Percentiles rank a stretch among this genome's conserved stretches.
Conservation (phyloP, 2,888 invertebrate genomes). For the Agrochola lychnidis region DNA sequence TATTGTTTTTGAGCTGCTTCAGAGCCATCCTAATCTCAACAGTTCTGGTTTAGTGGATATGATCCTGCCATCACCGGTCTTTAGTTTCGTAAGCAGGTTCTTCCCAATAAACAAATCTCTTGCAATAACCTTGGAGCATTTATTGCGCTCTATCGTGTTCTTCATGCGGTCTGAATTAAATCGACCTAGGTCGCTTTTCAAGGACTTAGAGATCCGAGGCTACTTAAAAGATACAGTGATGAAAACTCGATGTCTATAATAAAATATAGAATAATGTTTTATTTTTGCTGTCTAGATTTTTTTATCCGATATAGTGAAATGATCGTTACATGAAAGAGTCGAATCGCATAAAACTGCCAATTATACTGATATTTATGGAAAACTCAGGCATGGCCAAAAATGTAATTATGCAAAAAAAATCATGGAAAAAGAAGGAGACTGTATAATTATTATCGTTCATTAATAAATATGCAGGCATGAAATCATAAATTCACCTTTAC, state of each 20-base stretch:
- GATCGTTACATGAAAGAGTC: background rate
- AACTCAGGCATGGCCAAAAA: background rate
- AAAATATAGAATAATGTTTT: background rate
- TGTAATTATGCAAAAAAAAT: background rate
- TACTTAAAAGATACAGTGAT: background rate
- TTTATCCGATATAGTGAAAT: background rate
- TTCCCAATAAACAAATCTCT: too few species aligned
- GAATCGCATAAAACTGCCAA: background rate
- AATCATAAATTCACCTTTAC: slow-evolving; percentile 17
- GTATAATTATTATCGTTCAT: background rate
- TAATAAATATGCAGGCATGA: background rate
- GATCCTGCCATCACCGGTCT: too few species aligned
- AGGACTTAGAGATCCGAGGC: too few species aligned
- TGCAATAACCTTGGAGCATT: too few species aligned
- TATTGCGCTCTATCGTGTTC: too few species aligned
- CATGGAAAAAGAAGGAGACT: background rate
- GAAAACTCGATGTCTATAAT: background rate
- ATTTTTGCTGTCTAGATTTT: background rate
- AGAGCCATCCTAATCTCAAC: too few species aligned
- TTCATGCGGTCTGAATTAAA: too few species aligned
- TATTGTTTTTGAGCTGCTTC: too few species aligned
- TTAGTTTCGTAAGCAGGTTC: too few species aligned
- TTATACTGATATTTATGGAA: background rate
- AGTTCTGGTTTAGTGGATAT: too few species aligned
- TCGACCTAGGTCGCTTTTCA: too few species aligned